Conservation (phyloP, 2,113 vertebrate genomes). For the Saguinus midas region DNA sequence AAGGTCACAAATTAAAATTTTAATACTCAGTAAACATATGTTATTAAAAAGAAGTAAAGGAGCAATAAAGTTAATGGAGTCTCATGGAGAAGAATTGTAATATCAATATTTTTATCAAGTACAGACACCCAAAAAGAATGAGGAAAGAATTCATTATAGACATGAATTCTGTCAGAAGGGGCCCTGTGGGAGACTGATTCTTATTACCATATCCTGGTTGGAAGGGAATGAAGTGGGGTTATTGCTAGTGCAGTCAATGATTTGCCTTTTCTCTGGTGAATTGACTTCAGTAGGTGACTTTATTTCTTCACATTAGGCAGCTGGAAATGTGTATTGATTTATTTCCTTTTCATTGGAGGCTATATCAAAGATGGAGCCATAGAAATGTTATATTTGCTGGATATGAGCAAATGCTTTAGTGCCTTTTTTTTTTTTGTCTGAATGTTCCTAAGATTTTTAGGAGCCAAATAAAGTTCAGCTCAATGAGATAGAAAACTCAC, state of each 20-base stretch:
- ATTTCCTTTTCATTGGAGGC: constrained; percentile 47
- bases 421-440: neutral
- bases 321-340: constrained; percentile 13
- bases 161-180: neutral
- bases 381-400: neutral
- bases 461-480: neutral
- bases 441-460: constrained; percentile 49
- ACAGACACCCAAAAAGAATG: neutral
- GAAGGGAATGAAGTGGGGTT: constrained; percentile 52
- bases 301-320: constrained; percentile 47
- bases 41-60: constrained; percentile 29
- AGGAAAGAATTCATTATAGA: neutral
- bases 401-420: neutral
- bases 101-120: constrained; percentile 41
- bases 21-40: neutral
- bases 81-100: constrained; percentile 41
- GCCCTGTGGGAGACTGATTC: neutral
- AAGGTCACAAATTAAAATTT: neutral
- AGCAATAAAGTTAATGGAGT: constrained; percentile 15
- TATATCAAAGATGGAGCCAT: neutral
- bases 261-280: constrained; percentile 65
- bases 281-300: constrained; percentile 50
- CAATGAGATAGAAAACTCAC: neutral
- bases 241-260: constrained; percentile 38
- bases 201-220: constrained; percentile 23